Evolutionary conservation across 2,113 vertebrate species (phyloP), one percentile per base, ranked within the genome.

Genomic region (Scatophagus argus): DNA sequence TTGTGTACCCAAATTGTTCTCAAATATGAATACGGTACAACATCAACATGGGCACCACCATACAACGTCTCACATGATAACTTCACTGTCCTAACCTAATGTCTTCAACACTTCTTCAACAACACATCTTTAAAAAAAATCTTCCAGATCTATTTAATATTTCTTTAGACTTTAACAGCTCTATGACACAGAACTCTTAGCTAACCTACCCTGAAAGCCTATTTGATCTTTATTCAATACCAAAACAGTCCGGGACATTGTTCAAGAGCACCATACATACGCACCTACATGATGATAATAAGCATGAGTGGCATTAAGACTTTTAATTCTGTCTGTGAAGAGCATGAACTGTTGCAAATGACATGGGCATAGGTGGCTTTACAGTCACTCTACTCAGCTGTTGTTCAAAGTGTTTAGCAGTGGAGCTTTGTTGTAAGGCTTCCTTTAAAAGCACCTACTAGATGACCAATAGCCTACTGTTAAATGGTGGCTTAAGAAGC

Each of bases 201-300:
- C 73, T 88, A 89, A 58, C 34, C 84, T 87, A 87, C 61, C 74
- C 85, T 73, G 81, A 58, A 83, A 25, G 21, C 67, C 81, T 82
- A 83, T 9, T 6, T 43, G 59, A 71, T 54, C 74, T 77, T 63
- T 52, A 64, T 6, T 65, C 11, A 65, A 82, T 82, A 85, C 66
- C 51, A n/a, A 52, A 72, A 83, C 62, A 72, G 47, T 68, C 55
- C 19, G 81, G 82, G 86, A 81, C 56, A 29, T 49, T 56, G 67
- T 78, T 68, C 54, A 87, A 87, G 72, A 92, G 89, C 91, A 92
- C 88, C 89, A 65, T 70, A 72, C 89, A 65, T 70, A 72, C 10
- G 25, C 5, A 85, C 55, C 77, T 76, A 84, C 64, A 83, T 71
- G 68, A 84, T 58, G 64, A 65, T 38, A 39, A 47, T 7, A 73